Evolutionary conservation across 2,797 vertebrate genomes (phyloP).

Genomic region (Anisognathus igniventris): DNA sequence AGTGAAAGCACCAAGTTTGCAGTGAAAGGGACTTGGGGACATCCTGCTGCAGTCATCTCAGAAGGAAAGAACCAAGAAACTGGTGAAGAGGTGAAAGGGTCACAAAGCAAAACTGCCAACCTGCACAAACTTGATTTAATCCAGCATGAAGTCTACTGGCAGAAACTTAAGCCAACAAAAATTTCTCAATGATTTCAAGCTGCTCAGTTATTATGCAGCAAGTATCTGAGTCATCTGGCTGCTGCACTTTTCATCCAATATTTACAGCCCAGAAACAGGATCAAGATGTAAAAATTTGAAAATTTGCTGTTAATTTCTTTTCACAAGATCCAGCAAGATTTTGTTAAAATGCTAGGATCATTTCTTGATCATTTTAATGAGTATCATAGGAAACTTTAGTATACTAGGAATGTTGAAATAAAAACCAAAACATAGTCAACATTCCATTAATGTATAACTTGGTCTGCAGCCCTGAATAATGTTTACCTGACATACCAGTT

Average conservation of each 20-base stretch:
- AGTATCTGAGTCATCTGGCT: background rate
- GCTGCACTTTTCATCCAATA: background rate
- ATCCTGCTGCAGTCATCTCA: background rate
- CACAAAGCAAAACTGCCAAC: background rate
- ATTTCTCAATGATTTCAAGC: background rate
- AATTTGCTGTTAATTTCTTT: background rate
- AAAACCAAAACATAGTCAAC: background rate
- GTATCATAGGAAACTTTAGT: background rate
- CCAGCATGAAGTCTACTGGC: background rate
- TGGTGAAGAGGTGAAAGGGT: background rate
- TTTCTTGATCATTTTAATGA: background rate
- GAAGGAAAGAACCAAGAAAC: background rate
- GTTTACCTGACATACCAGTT: background rate
- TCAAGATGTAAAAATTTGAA: background rate
- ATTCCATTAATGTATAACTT: constrained; percentile 4
- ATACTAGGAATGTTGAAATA: background rate
- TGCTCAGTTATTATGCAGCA: background rate
- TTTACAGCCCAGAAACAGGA: background rate
- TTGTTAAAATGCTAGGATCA: background rate
- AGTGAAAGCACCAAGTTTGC: background rate
- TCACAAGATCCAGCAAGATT: background rate
- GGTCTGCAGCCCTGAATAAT: background rate
- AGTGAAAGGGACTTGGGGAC: background rate
- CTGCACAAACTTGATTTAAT: background rate
- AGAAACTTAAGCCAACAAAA: background rate